Evolutionary conservation across 2,113 vertebrate species (phyloP).

Genomic region (Boleophthalmus pectinirostris): DNA sequence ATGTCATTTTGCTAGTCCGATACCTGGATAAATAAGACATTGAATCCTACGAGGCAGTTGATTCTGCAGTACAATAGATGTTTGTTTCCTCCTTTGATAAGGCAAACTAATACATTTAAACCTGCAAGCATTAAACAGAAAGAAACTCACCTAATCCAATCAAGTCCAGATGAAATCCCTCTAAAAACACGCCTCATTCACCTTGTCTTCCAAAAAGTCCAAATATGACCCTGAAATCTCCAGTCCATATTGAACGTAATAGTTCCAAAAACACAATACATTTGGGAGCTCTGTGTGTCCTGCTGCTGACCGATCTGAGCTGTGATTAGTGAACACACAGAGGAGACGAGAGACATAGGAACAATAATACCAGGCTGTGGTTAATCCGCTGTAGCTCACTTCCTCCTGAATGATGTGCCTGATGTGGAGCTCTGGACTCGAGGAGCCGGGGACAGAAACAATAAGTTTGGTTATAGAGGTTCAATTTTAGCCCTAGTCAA

Average conservation of each 20-base stretch:
- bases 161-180: slow-evolving; percentile 3
- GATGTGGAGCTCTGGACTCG: slow-evolving; percentile 23
- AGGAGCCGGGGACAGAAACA: neutral
- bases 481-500: no score
- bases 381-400: slow-evolving; percentile 68
- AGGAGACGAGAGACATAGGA: slow-evolving; percentile 25
- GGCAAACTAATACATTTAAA: neutral
- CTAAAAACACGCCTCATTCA: neutral
- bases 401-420: slow-evolving; percentile 46
- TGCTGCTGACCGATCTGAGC: slow-evolving; percentile 39
- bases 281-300: slow-evolving; percentile 5
- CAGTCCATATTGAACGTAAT: neutral
- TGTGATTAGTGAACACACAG: slow-evolving; percentile 61
- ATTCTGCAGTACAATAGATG: neutral
- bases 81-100: neutral
- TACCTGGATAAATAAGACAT: neutral
- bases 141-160: slow-evolving; percentile 37
- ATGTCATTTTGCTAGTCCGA: neutral
- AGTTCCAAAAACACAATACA: neutral
- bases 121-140: neutral
- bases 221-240: neutral
- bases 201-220: neutral
- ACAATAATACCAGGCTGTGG: slow-evolving; percentile 60
- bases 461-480: no score
- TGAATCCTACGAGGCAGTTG: neutral